Evolutionary conservation across 2,797 vertebrate species (phyloP).

Genomic region (Spondyliosoma cantharus): DNA sequence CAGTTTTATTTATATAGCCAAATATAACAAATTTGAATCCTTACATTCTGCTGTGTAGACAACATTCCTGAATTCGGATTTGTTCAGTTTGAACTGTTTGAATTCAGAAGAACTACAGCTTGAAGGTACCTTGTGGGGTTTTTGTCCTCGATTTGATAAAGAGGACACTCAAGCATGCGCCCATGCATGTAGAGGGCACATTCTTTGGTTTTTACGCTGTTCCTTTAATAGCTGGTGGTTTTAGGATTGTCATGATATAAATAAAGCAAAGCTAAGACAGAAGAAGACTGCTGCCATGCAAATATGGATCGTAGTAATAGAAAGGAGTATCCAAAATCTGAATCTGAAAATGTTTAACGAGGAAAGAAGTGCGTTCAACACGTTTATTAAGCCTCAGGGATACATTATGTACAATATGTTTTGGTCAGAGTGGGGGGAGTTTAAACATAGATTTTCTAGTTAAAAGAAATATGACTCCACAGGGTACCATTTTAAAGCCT

Average conservation of each 20-base stretch:
- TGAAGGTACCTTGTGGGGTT: not conserved
- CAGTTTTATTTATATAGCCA: not conserved
- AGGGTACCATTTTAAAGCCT: not conserved
- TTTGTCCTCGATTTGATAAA: not conserved
- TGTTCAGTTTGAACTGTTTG: too few species aligned
- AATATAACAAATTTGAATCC: not conserved
- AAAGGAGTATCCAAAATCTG: too few species aligned
- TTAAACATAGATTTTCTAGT: not conserved
- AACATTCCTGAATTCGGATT: not conserved
- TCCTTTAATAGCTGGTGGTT: not conserved
- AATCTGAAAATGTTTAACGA: constrained; percentile 3
- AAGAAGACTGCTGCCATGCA: not conserved
- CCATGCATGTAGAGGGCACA: not conserved
- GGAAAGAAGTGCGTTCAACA: constrained; percentile 8
- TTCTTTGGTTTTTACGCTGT: not conserved
- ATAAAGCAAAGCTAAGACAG: not conserved
- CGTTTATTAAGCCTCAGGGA: not conserved
- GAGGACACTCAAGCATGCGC: not conserved
- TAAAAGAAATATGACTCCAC: not conserved
- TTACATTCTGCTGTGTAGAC: too few species aligned
- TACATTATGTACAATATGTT: not conserved
- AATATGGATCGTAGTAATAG: constrained; percentile 2
- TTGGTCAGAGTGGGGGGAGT: not conserved
- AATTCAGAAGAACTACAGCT: not conserved
- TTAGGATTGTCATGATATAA: not conserved